Conservation (phyloP, 2,888 invertebrate genomes). For the Calameuta idolon region DNA sequence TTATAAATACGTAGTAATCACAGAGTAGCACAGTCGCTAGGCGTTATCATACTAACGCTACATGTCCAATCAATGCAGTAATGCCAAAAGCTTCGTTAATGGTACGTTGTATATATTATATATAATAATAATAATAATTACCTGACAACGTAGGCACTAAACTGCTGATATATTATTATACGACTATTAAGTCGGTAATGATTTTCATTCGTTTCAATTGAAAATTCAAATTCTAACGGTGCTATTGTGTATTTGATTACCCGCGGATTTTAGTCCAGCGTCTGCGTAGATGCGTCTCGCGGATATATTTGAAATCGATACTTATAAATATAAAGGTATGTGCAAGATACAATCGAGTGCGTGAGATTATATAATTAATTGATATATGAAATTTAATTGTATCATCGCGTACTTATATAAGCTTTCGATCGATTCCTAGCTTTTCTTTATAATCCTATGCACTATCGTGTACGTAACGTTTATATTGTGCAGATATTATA, state of each 20-base stretch:
- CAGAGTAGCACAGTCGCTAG: conserved; percentile 51
- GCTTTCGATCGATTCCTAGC: not conserved
- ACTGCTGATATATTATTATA: conserved; percentile 48
- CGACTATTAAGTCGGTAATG: conserved; percentile 23
- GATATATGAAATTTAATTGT: not conserved
- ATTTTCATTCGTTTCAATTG: not conserved
- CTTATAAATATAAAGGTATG: not conserved
- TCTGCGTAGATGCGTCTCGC: not conserved
- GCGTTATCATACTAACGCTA: conserved; percentile 31
- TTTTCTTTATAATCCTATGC: not conserved
- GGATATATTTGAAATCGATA: not conserved
- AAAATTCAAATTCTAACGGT: not conserved
- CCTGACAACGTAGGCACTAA: conserved; percentile 45
- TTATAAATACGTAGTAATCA: conserved; percentile 37
- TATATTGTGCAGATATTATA: not conserved
- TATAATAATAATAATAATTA: not conserved
- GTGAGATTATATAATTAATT: not conserved
- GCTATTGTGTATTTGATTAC: not conserved
- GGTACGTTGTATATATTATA: conserved; percentile 2
- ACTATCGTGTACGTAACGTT: not conserved
- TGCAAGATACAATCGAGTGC: not conserved
- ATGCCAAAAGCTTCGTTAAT: conserved; percentile 29
- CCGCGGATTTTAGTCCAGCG: not conserved
- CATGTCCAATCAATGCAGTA: conserved; percentile 14
- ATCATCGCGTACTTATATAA: not conserved